A percentile compares a stretch with the other conserved stretches of the same genome.
Evolutionary conservation across 1,140 invertebrate genomes (phyloP).

Genomic region (Saccostrea glomerata): DNA sequence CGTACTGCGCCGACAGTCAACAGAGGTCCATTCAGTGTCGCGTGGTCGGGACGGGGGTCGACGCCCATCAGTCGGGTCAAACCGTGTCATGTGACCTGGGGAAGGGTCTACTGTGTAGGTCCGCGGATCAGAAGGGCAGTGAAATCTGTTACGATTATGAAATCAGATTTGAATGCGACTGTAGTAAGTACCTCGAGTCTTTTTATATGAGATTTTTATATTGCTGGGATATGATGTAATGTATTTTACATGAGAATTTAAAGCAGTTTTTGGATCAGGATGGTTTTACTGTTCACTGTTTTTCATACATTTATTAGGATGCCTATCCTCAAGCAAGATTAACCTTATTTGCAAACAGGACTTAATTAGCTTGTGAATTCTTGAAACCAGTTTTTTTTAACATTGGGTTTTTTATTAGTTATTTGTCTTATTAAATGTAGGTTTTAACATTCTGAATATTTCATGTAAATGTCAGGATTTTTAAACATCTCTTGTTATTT

Average conservation of each 20-base stretch:
- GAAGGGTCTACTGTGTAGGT: conserved; percentile 74
- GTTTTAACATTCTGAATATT: neutral
- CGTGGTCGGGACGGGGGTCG: conserved; percentile 57
- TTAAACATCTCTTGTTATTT: neutral
- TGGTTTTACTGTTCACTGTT: no score
- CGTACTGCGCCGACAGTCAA: conserved; percentile 66
- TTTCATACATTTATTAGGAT: no score
- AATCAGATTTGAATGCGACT: conserved; percentile 76
- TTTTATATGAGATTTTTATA: no score
- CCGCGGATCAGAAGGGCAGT: conserved; percentile 65
- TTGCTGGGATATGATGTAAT: no score
- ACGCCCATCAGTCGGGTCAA: conserved; percentile 62
- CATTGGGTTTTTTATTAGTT: no score
- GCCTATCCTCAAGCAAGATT: no score
- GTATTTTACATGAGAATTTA: no score
- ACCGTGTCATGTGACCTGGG: conserved; percentile 70
- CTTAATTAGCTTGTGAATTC: no score
- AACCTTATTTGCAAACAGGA: no score
- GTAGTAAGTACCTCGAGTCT: conserved; percentile 58
- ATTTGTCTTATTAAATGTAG: neutral
- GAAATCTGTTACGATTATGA: conserved; percentile 76
- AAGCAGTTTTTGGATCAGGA: no score
- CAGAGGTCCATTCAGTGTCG: conserved; percentile 72
- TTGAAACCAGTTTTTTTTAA: no score
- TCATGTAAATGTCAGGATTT: neutral